Evolutionary conservation across 2,113 vertebrate genomes (phyloP), one percentile per base, ranked within the genome.

Genomic region (Neogale vison): DNA sequence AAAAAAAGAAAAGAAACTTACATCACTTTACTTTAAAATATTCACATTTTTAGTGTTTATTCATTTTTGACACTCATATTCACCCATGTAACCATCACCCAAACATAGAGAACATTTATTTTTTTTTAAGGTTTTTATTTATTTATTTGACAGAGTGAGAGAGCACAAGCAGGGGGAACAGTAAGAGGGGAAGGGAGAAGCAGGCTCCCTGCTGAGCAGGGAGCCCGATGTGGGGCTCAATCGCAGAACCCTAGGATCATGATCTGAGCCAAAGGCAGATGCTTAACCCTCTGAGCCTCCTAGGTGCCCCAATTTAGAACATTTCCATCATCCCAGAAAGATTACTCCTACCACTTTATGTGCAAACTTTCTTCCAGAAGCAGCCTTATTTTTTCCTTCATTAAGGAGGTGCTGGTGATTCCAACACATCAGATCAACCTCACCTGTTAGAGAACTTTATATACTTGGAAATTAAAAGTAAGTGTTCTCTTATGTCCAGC

Each of bases 201-300:
- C 26, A 63, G 61, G 26, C 26, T 63, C 26, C 61, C 61, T 2
- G 2, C 26, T 31, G 26, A 63, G 12, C 26, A 13, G 12, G 26
- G 26, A 31, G 26, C 26, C 61, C 0, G 1, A 63, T 63, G 61
- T 0, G 0, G 24, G 61, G 61, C 61, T 63, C 11, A 2, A 29
- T 29, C 26, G 1, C 59, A 61, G 24, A 24, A 61, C 59, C 59
- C 59, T 61, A 10, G 9, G 59, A 61, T 61, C 61, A 63, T 63
- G 61, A 29, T 11, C 61, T 63, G 26, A 63, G 61, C 61, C 12
- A 14, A 63, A 63, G 26, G 26, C 12, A 29, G 61, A 63, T 63
- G 61, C 61, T 63, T 63, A 63, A 63, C 61, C 11, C 26, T 63
- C 61, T 63, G 12, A 29, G 26, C 26, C 61, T 31, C 61, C 26